Evolutionary conservation across 1,140 invertebrate genomes (phyloP), one percentile per base, ranked within the genome.

Genomic region (Meloidogyne floridensis): DNA sequence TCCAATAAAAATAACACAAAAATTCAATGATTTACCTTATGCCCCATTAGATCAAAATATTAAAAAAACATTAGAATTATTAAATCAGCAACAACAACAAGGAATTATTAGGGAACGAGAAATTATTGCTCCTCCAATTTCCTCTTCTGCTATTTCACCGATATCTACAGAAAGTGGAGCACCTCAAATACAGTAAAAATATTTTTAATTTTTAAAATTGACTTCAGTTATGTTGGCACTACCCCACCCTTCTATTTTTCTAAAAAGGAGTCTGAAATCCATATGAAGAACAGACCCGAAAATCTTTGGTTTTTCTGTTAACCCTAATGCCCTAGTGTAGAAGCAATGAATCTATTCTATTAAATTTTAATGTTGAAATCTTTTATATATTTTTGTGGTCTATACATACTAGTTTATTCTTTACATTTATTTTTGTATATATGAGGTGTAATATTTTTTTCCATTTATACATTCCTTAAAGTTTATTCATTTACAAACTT

Each of bases 11-110:
- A 32, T 79, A 65, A 65, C 59, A 53, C 56, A 79, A 47, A 79
- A 79, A 47, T 18, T 11, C 5, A 18, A 69, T 53, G 77, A 79
- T 20, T 54, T 79, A 51, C 77, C 77, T 15, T 79, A 79, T 71
- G 77, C 77, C 18, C 77, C 77, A 32, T 72, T 79, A 32, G 77
- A 79, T 18, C 77, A 79, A 47, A 65, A 72, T 54, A 72, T 72
- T n/a, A 69, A 72, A 13, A 54, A 72, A 42, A 79, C 77, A 18
- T n/a, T 79, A 8, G 77, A 79, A 79, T 43, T 79, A 72, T 32
- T 79, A 51, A 32, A 32, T 32, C 32, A 32, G 32, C 77, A 72
- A 20, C 18, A 47, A 20, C 56, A 79, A 47, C 77, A 69, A 71
- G 18, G 15, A 18, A 51, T 51, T 13, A 20, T 15, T 72, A 47